A percentile compares a stretch with the other conserved stretches of the same genome.
These are phyloP conservation scores for Crossocerus cetratus DNA, from an alignment of 2,888 invertebrate species.

Conservation along the genomic window DNA sequence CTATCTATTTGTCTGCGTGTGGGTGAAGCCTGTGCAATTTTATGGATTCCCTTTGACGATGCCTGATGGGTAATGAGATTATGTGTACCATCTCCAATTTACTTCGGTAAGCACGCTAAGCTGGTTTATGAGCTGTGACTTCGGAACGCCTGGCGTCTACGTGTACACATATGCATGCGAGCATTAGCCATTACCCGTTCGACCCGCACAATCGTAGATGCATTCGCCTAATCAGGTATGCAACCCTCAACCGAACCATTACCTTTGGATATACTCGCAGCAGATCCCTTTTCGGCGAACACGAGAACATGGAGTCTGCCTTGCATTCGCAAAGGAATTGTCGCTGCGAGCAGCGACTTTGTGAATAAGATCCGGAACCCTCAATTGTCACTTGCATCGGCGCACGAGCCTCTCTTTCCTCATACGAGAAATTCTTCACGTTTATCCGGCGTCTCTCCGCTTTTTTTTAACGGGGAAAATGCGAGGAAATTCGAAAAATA, in stretches of 20 bases:
- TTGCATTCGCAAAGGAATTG: too few relatives aligned
- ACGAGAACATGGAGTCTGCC: not conserved
- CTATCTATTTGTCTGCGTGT: too few relatives aligned
- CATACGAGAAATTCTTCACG: too few relatives aligned
- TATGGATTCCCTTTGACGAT: conserved; percentile 53
- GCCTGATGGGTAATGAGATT: conserved; percentile 41
- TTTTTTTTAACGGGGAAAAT: too few relatives aligned
- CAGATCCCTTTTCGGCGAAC: conserved; percentile 3
- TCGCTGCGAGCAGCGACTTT: too few relatives aligned
- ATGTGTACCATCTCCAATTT: conserved; percentile 47
- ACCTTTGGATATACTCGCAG: conserved; percentile 5
- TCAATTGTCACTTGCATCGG: too few relatives aligned
- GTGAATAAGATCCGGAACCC: too few relatives aligned
- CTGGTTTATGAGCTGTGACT: conserved; percentile 42
- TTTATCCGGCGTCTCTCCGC: too few relatives aligned
- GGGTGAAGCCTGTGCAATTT: conserved; percentile 37
- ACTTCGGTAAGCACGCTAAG: conserved; percentile 40
- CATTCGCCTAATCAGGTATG: conserved; percentile 26
- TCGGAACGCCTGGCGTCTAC: not conserved
- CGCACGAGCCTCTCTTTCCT: too few relatives aligned
- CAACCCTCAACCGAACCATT: conserved; percentile 17
- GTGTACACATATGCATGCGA: not conserved
- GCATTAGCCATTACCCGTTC: conserved; percentile 6
- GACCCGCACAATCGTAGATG: conserved; percentile 28
- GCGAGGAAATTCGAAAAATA: too few relatives aligned